Evolutionary conservation across 2,797 vertebrate genomes (phyloP), one percentile per base, ranked within the genome.

Genomic region (Nannoperca australis): DNA sequence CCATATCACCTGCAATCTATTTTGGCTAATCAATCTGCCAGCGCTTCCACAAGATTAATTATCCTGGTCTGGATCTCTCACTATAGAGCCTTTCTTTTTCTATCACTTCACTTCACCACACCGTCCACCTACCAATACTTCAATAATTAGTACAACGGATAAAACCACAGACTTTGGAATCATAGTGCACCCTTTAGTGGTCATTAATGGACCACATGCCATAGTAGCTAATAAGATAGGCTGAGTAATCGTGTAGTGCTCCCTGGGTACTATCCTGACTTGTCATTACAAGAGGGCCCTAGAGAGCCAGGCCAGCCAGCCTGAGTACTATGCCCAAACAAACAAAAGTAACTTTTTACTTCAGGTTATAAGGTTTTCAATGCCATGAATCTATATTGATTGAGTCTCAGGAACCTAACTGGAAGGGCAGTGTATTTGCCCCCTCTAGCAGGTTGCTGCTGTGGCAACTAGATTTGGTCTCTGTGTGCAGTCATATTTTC

Each of bases 11-110:
- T 92, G 70, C 71, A 67, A 93, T 94, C 93, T 93, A 82, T 93
- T 95, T 94, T 89, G 88, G 79, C 80, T 90, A 93, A 94, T 93
- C 92, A 91, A 92, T 94, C 89, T 94, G 91, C 88, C 93, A 93
- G 82, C 44, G 44, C 71, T 70, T 88, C 38, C 18, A 74, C 59
- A 89, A 85, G 86, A 94, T 94, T 81, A 86, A 93, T 93, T 85
- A 88, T 91, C 71, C 73, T 56, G 47, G 47, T 58, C 55, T 64
- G 64, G 77, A 83, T 82, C 55, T 59, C 34, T 76, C 63, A 83
- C 60, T 49, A 65, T 71, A 56, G 61, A 73, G 20, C 36, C 56
- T 79, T 73, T 60, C 44, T 50, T 61, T 65, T 63, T 58, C 22
- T 54, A 32, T 76, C n/a, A n/a, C n/a, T 62, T 44, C 18, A 18